These are phyloP conservation scores for Anagrus nilaparvatae DNA, from an alignment of 1,140 invertebrate species.

Conservation along the genomic window DNA sequence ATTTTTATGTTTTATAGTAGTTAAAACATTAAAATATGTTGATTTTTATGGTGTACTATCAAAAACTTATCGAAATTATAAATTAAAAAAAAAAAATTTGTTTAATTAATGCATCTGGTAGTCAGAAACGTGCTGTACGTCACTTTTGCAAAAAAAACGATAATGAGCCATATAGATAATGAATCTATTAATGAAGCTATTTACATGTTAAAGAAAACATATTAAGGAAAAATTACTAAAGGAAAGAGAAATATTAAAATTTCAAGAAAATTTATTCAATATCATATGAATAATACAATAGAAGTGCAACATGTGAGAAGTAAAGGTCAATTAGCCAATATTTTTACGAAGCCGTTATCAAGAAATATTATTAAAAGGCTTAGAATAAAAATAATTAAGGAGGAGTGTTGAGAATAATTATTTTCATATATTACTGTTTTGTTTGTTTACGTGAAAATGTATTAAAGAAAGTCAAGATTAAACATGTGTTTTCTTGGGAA, in stretches of 20 bases:
- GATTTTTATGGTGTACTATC: no score
- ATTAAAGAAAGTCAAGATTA: no score
- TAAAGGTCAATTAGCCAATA: conserved; percentile 11
- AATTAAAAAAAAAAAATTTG: no score
- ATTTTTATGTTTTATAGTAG: no score
- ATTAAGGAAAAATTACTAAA: conserved; percentile 19
- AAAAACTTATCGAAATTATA: no score
- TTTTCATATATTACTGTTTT: conserved; percentile 5
- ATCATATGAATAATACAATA: conserved; percentile 15
- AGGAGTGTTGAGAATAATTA: conserved; percentile 14
- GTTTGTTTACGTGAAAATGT: no score
- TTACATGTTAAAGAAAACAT: conserved; percentile 17
- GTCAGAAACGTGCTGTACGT: no score
- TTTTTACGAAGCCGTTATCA: conserved; percentile 14
- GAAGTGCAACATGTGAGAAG: conserved; percentile 7
- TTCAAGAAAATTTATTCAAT: conserved; percentile 18
- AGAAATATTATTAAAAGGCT: conserved; percentile 6
- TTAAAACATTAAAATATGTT: no score
- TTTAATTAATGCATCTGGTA: no score
- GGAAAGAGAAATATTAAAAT: conserved; percentile 21
- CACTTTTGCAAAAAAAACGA: no score
- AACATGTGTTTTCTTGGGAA: no score
- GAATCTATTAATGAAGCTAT: conserved; percentile 15
- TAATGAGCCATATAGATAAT: conserved; percentile 18
- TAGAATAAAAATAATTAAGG: conserved; percentile 14